Conservation (phyloP, 2,888 invertebrate species). For the Alsophila aescularia region DNA sequence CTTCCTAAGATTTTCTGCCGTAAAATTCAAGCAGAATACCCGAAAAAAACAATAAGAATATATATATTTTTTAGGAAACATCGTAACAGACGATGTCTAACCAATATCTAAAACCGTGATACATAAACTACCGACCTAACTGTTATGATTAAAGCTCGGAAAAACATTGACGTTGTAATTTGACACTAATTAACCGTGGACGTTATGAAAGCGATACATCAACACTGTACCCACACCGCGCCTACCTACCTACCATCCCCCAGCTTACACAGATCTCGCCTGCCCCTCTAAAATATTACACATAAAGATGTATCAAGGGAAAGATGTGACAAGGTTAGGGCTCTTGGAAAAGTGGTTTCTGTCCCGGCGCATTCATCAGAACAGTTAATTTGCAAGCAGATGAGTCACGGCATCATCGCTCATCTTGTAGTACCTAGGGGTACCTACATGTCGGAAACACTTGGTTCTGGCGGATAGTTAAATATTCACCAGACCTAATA, state of each 20-base stretch:
- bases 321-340: conserved; percentile 36
- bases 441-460: conserved; percentile 63
- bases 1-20: no score
- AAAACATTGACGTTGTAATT: conserved; percentile 75
- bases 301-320: conserved; percentile 32
- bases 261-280: conserved; percentile 48
- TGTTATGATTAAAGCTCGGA: conserved; percentile 31
- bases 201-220: conserved; percentile 79
- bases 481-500: conserved; percentile 11
- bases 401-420: conserved; percentile 79
- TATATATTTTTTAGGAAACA: no score
- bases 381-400: conserved; percentile 81
- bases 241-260: conserved; percentile 62
- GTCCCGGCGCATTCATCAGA: conserved; percentile 75
- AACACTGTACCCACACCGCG: conserved; percentile 65
- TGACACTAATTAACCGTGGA: conserved; percentile 77
- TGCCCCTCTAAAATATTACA: conserved; percentile 34
- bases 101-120: no score
- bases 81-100: no score
- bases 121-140: no score
- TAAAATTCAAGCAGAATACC: no score
- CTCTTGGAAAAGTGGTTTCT: conserved; percentile 54
- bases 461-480: conserved; percentile 40
- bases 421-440: conserved; percentile 64
- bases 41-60: no score